phyloP scores from a whole-genome alignment of 2,888 invertebrate species.

The Lithophane ornitopus region DNA sequence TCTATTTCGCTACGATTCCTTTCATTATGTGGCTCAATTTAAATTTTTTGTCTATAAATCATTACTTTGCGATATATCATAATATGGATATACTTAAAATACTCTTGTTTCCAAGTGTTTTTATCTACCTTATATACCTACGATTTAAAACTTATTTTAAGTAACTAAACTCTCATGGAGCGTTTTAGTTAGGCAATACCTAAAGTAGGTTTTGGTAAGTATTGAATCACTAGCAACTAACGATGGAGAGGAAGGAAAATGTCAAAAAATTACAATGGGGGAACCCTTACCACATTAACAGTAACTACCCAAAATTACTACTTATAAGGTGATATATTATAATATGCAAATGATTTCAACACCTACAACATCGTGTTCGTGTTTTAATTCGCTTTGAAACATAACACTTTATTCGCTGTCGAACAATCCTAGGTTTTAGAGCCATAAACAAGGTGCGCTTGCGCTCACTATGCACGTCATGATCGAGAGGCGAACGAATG shows the following conservation, averaged over 20 bases:
- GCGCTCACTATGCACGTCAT: constrained; percentile 65
- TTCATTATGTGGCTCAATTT: constrained; percentile 44
- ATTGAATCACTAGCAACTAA: not conserved
- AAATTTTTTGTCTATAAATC: constrained; percentile 45
- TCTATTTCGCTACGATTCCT: constrained; percentile 40
- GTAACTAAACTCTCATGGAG: not conserved
- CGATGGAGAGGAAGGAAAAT: not conserved
- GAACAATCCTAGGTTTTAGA: constrained; percentile 32
- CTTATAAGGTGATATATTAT: no score
- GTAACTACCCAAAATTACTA: constrained; percentile 1
- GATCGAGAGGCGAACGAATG: constrained; percentile 70
- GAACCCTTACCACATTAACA: not conserved
- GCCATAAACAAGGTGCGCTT: constrained; percentile 51
- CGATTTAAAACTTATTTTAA: not conserved
- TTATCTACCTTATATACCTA: not conserved
- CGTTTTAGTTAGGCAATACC: not conserved
- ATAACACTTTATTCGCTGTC: constrained; percentile 36
- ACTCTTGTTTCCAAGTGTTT: constrained; percentile 31
- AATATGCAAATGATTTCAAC: constrained; percentile 8
- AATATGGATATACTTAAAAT: not conserved
- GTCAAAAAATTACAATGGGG: no score
- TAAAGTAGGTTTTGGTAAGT: not conserved
- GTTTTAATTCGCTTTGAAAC: constrained; percentile 35
- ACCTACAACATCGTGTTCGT: constrained; percentile 16
- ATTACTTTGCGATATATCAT: constrained; percentile 39